phyloP scores from a whole-genome alignment of 2,113 vertebrate genomes.

The Colistium nudipinnis region DNA sequence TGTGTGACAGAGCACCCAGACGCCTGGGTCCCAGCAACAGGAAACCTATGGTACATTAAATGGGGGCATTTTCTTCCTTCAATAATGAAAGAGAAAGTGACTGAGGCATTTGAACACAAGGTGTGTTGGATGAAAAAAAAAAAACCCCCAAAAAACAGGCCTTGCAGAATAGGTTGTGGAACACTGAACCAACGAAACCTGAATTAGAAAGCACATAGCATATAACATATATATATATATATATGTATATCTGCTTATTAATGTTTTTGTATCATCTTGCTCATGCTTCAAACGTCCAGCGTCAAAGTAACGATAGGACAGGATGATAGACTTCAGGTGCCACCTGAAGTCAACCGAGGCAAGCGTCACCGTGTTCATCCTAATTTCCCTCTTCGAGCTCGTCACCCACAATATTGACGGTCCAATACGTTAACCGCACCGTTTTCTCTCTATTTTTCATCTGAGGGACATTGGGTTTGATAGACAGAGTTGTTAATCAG shows the following conservation, averaged over 20 bases:
- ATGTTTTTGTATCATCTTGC: neutral
- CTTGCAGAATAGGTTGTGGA: neutral
- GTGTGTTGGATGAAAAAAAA: neutral
- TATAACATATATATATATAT: neutral
- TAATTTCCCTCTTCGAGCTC: conserved; percentile 10
- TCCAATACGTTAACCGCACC: neutral
- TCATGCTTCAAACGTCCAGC: neutral
- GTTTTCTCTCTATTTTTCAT: conserved; percentile 2
- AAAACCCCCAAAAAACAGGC: no score
- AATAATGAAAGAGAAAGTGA: conserved; percentile 28
- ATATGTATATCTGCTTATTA: no score
- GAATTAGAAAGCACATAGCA: neutral
- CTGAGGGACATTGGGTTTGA: neutral
- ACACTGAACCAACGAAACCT: neutral
- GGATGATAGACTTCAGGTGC: conserved; percentile 6
- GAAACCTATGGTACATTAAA: conserved; percentile 20
- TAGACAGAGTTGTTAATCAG: conserved; percentile 16
- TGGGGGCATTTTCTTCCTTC: neutral
- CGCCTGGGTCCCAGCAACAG: conserved; percentile 11
- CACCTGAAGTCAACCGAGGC: neutral
- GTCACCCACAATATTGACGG: neutral
- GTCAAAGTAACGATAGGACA: neutral
- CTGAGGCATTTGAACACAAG: neutral
- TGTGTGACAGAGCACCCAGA: conserved; percentile 28
- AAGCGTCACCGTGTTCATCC: conserved; percentile 15